These are phyloP conservation scores for Chloroceryle inda DNA, from an alignment of 2,797 vertebrate species.

Conservation along the genomic window DNA sequence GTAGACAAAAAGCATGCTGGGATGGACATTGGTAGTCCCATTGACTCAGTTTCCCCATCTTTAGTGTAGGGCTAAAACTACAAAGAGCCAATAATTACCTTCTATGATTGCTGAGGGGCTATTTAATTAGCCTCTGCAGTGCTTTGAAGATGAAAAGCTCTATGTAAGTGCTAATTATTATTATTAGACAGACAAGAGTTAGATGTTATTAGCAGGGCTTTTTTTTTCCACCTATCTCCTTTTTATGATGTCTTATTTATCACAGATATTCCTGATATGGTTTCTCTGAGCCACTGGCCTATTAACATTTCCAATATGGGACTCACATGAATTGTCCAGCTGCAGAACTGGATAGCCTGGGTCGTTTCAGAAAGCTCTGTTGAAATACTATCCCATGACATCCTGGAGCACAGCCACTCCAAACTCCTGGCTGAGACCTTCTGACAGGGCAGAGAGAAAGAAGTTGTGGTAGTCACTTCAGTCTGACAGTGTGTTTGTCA, in stretches of 20 bases:
- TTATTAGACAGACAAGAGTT: slow-evolving; percentile 61
- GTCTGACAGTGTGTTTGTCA: background rate
- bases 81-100: slow-evolving; percentile 61
- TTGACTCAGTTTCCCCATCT: slow-evolving; percentile 61
- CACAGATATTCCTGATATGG: slow-evolving; percentile 26
- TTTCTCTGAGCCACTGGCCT: background rate
- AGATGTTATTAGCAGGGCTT: background rate
- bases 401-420: background rate
- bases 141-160: slow-evolving; percentile 75
- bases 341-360: background rate
- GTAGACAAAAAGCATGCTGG: background rate
- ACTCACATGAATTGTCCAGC: background rate
- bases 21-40: background rate
- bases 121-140: slow-evolving; percentile 67
- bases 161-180: slow-evolving; percentile 74
- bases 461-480: background rate
- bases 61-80: slow-evolving; percentile 6
- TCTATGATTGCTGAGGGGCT: slow-evolving; percentile 16
- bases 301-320: background rate
- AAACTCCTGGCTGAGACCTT: background rate
- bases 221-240: background rate
- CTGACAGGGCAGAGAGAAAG: background rate
- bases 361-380: background rate
- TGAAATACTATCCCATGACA: background rate
- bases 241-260: slow-evolving; percentile 63